These are phyloP conservation scores for Scotopteryx bipunctaria DNA, from an alignment of 2,888 invertebrate species.

Conservation along the genomic window DNA sequence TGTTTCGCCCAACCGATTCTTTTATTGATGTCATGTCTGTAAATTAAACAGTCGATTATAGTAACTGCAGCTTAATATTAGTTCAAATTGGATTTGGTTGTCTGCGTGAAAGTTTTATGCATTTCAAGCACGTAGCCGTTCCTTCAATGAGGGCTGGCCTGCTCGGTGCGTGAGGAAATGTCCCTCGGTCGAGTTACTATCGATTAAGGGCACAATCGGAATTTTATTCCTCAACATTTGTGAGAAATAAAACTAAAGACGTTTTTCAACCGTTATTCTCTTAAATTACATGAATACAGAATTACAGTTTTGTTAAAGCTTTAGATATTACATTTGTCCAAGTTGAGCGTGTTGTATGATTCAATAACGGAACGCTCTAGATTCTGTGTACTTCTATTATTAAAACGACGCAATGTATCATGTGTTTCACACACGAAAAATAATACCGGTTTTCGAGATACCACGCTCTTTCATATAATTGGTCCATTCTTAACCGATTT, in stretches of 20 bases:
- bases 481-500: too few species aligned
- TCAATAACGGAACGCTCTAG: constrained; percentile 32
- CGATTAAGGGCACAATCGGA: constrained; percentile 42
- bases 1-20: too few species aligned
- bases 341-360: constrained; percentile 28
- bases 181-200: constrained; percentile 49
- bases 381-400: constrained; percentile 23
- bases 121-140: constrained; percentile 65
- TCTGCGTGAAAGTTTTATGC: constrained; percentile 50
- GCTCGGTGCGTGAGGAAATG: constrained; percentile 63
- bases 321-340: constrained; percentile 28
- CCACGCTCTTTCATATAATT: constrained; percentile 49
- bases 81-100: constrained; percentile 39
- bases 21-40: not conserved
- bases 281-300: constrained; percentile 13
- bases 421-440: constrained; percentile 40
- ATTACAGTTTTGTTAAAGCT: constrained; percentile 13
- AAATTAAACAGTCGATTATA: not conserved
- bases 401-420: constrained; percentile 13
- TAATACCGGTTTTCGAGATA: constrained; percentile 50
- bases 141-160: constrained; percentile 59
- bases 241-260: constrained; percentile 7
- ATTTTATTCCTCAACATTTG: constrained; percentile 22
- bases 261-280: constrained; percentile 3
- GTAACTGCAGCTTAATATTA: not conserved